phyloP scores from a whole-genome alignment of 2,797 vertebrate species.

The Manis crassicaudata region DNA sequence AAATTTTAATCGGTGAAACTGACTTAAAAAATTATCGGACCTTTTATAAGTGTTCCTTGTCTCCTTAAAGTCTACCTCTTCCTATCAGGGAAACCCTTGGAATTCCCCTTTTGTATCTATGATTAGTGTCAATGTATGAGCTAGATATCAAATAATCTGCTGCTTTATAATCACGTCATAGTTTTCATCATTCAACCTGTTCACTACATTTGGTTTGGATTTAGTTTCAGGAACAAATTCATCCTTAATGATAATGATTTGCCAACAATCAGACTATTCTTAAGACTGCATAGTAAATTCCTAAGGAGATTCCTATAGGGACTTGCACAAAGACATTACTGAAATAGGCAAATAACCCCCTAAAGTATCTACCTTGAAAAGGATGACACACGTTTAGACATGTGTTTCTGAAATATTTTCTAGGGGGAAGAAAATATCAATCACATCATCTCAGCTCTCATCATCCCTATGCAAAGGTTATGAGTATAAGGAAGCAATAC shows the following conservation, averaged over 20 bases:
- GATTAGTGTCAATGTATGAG: not conserved
- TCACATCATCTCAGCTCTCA: not conserved
- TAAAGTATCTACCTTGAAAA: not conserved
- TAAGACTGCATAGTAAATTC: not conserved
- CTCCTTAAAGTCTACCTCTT: not conserved
- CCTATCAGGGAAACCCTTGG: not conserved
- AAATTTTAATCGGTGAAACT: not conserved
- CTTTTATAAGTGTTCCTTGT: not conserved
- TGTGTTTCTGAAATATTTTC: constrained; percentile 40
- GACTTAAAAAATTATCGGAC: not conserved
- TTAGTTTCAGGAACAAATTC: constrained; percentile 45
- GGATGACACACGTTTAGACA: not conserved
- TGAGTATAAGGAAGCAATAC: not conserved
- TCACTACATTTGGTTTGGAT: constrained; percentile 33
- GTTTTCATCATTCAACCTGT: not conserved
- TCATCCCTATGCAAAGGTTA: not conserved
- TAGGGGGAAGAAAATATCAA: not conserved
- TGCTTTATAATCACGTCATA: not conserved
- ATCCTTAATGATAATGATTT: not conserved
- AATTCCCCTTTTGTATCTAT: not conserved
- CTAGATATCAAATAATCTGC: constrained; percentile 21
- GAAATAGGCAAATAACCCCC: not conserved
- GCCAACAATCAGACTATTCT: not conserved
- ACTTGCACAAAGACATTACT: not conserved
- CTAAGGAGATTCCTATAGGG: not conserved